Conservation (phyloP, 1,140 invertebrate genomes). For the Drosophila mojavensis region DNA sequence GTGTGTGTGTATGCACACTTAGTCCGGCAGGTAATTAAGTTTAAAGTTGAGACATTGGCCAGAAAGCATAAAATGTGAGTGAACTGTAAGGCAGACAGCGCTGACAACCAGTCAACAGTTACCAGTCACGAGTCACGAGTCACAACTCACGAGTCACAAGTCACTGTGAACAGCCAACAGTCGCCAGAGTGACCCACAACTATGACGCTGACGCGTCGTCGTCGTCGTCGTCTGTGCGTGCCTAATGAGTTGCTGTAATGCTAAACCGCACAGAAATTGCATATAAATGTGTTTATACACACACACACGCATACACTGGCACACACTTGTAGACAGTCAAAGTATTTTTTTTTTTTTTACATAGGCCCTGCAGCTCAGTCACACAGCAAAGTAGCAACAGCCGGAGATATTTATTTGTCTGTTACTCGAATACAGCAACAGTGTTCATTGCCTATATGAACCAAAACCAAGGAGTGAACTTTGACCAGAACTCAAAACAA, state of each 20-base stretch:
- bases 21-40: slow-evolving; percentile 70
- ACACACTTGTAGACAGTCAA: slow-evolving; percentile 42
- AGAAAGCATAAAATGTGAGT: slow-evolving; percentile 45
- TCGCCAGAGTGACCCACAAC: slow-evolving; percentile 69
- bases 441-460: slow-evolving; percentile 1
- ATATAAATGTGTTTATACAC: slow-evolving; percentile 22
- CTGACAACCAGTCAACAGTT: slow-evolving; percentile 19
- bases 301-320: neutral
- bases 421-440: slow-evolving; percentile 22
- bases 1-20: slow-evolving; percentile 30
- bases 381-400: slow-evolving; percentile 34
- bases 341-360: slow-evolving; percentile 30
- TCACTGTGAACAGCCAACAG: slow-evolving; percentile 18
- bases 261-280: slow-evolving; percentile 61
- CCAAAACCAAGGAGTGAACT: neutral
- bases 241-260: slow-evolving; percentile 79
- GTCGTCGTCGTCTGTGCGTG: slow-evolving; percentile 68
- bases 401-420: slow-evolving; percentile 27
- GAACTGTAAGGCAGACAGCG: slow-evolving; percentile 48
- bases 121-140: slow-evolving; percentile 27
- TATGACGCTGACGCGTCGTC: slow-evolving; percentile 31
- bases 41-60: slow-evolving; percentile 53
- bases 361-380: neutral
- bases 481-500: no score
- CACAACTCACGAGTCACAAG: slow-evolving; percentile 34